phyloP scores from a whole-genome alignment of 2,888 invertebrate species.

The Tenthredo distinguenda region DNA sequence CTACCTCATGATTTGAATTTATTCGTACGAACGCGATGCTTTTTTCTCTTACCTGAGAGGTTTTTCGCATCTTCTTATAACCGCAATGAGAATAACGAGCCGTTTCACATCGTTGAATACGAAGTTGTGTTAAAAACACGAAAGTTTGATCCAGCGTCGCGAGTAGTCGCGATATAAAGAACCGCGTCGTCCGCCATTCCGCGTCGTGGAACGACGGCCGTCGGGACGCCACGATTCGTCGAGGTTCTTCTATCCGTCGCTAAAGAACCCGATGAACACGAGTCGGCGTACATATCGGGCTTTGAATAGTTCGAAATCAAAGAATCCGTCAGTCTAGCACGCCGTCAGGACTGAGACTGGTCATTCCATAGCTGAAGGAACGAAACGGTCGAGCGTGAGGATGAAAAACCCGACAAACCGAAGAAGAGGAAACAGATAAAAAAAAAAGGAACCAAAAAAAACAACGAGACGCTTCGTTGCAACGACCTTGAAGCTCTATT shows the following conservation, averaged over 20 bases:
- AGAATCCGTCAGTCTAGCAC: constrained; percentile 27
- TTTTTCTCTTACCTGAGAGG: neutral
- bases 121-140: neutral
- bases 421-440: constrained; percentile 56
- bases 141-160: neutral
- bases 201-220: constrained; percentile 28
- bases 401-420: constrained; percentile 54
- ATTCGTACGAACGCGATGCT: neutral
- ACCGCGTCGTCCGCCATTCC: constrained; percentile 24
- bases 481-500: constrained; percentile 65
- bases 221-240: constrained; percentile 32
- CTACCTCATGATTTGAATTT: neutral
- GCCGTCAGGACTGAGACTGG: constrained; percentile 41
- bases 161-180: neutral
- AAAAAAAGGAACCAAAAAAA: constrained; percentile 53
- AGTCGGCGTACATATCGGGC: constrained; percentile 64
- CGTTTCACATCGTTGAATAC: neutral
- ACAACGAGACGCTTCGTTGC: constrained; percentile 58
- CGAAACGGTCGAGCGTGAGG: constrained; percentile 3
- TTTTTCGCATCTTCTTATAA: neutral
- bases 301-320: constrained; percentile 38
- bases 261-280: constrained; percentile 54
- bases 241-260: constrained; percentile 14
- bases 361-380: neutral
- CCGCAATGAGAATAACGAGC: neutral